A percentile compares a stretch with the other conserved stretches of the same genome.
Conservation (phyloP, 92 coral and sea anemone species). For the Porites divaricata region DNA sequence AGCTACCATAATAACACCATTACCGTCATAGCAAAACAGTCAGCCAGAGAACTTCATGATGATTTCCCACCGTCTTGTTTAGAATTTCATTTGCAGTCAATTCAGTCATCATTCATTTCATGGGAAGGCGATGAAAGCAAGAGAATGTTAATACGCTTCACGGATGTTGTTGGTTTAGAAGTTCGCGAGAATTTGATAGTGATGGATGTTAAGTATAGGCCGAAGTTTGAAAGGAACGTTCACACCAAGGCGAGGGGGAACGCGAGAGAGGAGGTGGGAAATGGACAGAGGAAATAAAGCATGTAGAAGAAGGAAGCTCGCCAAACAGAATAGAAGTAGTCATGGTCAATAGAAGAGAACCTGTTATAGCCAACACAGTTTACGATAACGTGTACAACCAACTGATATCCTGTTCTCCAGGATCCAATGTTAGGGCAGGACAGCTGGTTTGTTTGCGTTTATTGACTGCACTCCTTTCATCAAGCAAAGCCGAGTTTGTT, state of each 20-base stretch:
- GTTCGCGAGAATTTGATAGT: slow-evolving; percentile 22
- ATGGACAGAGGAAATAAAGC: too few species aligned
- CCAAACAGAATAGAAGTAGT: too few species aligned
- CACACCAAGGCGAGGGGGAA: not conserved
- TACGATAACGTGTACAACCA: too few species aligned
- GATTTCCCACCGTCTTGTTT: not conserved
- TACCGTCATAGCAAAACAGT: slow-evolving; percentile 2
- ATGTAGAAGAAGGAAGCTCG: too few species aligned
- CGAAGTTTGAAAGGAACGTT: slow-evolving; percentile 31
- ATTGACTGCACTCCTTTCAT: too few species aligned
- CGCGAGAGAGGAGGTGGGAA: too few species aligned
- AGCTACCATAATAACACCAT: not conserved
- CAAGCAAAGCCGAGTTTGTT: too few species aligned
- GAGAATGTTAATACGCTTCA: slow-evolving; percentile 33
- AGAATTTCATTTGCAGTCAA: slow-evolving; percentile 2
- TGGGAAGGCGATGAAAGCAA: slow-evolving; percentile 27
- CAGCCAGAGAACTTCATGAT: not conserved
- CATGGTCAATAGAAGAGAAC: too few species aligned
- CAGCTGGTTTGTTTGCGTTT: too few species aligned
- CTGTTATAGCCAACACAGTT: too few species aligned
- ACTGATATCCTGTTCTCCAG: too few species aligned
- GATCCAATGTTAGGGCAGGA: too few species aligned
- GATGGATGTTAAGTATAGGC: slow-evolving; percentile 6
- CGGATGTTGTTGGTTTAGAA: slow-evolving; percentile 47
- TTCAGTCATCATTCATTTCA: slow-evolving; percentile 16